These are phyloP conservation scores for Habrosyne pyritoides DNA, from an alignment of 2,888 invertebrate genomes.

Conservation along the genomic window DNA sequence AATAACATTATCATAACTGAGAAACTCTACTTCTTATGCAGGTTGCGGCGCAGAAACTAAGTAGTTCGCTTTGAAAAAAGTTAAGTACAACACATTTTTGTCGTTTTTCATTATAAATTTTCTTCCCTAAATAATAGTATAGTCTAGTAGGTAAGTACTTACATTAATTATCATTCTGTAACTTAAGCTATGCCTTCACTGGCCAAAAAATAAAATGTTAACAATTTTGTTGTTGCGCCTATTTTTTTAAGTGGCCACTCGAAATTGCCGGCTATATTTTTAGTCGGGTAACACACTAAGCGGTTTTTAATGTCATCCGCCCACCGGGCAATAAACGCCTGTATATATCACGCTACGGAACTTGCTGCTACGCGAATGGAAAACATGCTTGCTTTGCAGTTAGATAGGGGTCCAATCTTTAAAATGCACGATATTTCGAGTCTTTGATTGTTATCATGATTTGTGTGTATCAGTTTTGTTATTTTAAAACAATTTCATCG, in stretches of 20 bases:
- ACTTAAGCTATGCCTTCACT: background rate
- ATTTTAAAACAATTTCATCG: too few relatives aligned
- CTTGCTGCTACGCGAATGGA: conserved; percentile 29
- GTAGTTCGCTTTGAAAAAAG: too few relatives aligned
- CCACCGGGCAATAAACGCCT: conserved; percentile 54
- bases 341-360: conserved; percentile 51
- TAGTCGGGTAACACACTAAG: conserved; percentile 54
- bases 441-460: background rate
- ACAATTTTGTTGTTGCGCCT: conserved; percentile 14
- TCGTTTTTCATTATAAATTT: too few relatives aligned
- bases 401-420: conserved; percentile 4
- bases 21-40: too few relatives aligned
- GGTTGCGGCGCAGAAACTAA: too few relatives aligned
- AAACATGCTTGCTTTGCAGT: conserved; percentile 20
- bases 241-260: conserved; percentile 22
- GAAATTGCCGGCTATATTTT: conserved; percentile 41
- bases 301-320: conserved; percentile 74
- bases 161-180: too few relatives aligned
- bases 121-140: too few relatives aligned
- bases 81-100: too few relatives aligned
- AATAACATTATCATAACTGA: too few relatives aligned
- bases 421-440: conserved; percentile 4
- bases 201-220: conserved; percentile 11
- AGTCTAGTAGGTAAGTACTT: too few relatives aligned
- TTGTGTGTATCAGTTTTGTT: background rate